A percentile compares a stretch with the other conserved stretches of the same genome.
Evolutionary conservation across 2,888 invertebrate genomes (phyloP).

Genomic region (Blastobasis adustella): DNA sequence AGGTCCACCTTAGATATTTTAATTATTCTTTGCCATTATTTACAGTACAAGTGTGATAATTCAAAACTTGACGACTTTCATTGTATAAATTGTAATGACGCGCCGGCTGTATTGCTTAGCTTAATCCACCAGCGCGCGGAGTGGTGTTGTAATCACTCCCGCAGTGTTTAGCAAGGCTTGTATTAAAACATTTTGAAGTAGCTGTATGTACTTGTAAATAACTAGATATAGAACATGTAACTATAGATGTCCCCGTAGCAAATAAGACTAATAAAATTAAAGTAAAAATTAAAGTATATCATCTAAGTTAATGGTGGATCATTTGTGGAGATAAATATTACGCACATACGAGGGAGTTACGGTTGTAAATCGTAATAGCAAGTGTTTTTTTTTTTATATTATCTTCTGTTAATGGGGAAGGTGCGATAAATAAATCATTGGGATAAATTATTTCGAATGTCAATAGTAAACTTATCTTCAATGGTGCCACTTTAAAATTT

Average conservation of each 20-base stretch:
- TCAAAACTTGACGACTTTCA: slow-evolving; percentile 19
- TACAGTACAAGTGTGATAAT: slow-evolving; percentile 64
- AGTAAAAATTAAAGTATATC: slow-evolving; percentile 26
- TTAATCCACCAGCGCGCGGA: slow-evolving; percentile 32
- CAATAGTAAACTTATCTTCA: slow-evolving; percentile 43
- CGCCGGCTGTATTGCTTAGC: slow-evolving; percentile 35
- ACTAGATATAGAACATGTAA: slow-evolving; percentile 21
- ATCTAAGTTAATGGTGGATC: slow-evolving; percentile 44
- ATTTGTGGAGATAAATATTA: slow-evolving; percentile 31
- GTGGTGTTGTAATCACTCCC: slow-evolving; percentile 69
- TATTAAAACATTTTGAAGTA: slow-evolving; percentile 34
- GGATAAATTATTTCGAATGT: slow-evolving; percentile 41
- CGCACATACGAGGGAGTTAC: slow-evolving; percentile 30
- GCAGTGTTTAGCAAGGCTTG: slow-evolving; percentile 42
- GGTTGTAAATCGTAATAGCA: slow-evolving; percentile 56
- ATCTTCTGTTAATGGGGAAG: slow-evolving; percentile 14
- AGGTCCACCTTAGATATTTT: slow-evolving; percentile 30
- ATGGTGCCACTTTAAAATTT: slow-evolving; percentile 57
- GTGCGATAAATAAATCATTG: slow-evolving; percentile 43
- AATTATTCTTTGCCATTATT: slow-evolving; percentile 54
- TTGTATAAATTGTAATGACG: slow-evolving; percentile 27
- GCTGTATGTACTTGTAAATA: slow-evolving; percentile 57
- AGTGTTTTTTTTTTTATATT: slow-evolving; percentile 25
- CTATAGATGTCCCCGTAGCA: slow-evolving; percentile 33
- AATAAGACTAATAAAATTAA: slow-evolving; percentile 39